Conservation (phyloP, 2,888 invertebrate genomes). For the Aquatica leii region DNA sequence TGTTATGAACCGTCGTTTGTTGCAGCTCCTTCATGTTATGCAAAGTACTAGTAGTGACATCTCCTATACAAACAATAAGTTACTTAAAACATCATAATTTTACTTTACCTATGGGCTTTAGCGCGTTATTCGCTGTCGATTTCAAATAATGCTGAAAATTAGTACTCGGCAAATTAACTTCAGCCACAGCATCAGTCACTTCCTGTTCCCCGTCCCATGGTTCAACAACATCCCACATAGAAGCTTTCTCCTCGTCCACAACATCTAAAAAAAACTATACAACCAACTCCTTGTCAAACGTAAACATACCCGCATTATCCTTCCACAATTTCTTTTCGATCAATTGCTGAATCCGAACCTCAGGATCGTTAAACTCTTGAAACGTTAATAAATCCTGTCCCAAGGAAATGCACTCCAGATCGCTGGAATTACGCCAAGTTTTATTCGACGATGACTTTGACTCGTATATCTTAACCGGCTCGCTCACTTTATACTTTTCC, state of each 20-base stretch:
- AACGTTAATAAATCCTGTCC: constrained; percentile 69
- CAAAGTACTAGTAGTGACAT: constrained; percentile 56
- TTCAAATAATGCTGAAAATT: constrained; percentile 33
- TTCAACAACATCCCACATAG: constrained; percentile 34
- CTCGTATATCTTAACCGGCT: constrained; percentile 63
- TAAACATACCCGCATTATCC: constrained; percentile 36
- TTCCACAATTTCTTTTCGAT: constrained; percentile 46
- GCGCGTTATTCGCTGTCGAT: constrained; percentile 23
- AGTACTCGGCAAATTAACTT: constrained; percentile 5
- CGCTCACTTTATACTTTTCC: constrained; percentile 41
- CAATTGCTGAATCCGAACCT: constrained; percentile 42
- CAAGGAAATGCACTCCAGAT: constrained; percentile 68
- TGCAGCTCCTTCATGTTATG: constrained; percentile 65
- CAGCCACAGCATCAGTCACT: not conserved
- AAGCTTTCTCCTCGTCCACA: constrained; percentile 37
- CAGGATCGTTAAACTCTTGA: constrained; percentile 60
- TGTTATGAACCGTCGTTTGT: constrained; percentile 63
- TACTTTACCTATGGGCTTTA: constrained; percentile 30
- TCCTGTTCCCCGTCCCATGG: constrained; percentile 25
- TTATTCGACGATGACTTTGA: constrained; percentile 54
- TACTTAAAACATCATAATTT: not conserved
- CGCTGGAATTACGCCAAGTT: constrained; percentile 69
- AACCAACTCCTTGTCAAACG: not conserved
- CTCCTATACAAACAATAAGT: too few species aligned
- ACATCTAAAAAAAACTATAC: constrained; percentile 28